phyloP scores from a whole-genome alignment of 1,140 invertebrate species.

The Calephelis virginiensis region DNA sequence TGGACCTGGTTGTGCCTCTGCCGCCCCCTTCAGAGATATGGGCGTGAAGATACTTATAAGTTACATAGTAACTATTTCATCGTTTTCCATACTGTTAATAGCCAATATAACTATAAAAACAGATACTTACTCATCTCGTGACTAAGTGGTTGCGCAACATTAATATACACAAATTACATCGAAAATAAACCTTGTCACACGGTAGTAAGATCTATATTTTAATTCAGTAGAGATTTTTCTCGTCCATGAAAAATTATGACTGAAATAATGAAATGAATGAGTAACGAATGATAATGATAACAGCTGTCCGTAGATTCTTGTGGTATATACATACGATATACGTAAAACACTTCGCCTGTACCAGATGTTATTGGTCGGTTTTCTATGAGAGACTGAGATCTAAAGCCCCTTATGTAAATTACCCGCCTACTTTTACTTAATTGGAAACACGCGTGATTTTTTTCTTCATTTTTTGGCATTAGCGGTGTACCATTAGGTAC shows the following conservation, averaged over 20 bases:
- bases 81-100: constrained; percentile 4
- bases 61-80: constrained; percentile 1
- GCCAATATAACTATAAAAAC: neutral
- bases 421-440: too few relatives aligned
- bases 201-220: constrained; percentile 1
- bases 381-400: too few relatives aligned
- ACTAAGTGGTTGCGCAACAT: constrained; percentile 2
- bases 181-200: neutral
- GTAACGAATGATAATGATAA: neutral
- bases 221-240: neutral
- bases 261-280: constrained; percentile 5
- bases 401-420: too few relatives aligned
- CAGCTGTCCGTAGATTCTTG: too few relatives aligned
- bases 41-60: too few relatives aligned
- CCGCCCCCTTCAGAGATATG: rapidly evolving
- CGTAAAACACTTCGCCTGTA: too few relatives aligned
- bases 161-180: neutral
- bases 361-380: too few relatives aligned
- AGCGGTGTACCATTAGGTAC: too few relatives aligned
- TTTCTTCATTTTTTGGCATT: too few relatives aligned
- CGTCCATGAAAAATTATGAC: constrained; percentile 2
- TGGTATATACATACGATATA: too few relatives aligned
- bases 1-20: too few relatives aligned
- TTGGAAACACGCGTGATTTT: too few relatives aligned
- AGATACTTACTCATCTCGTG: constrained; percentile 11